Conservation (phyloP, 1,140 invertebrate genomes). For the Uloborus diversus region DNA sequence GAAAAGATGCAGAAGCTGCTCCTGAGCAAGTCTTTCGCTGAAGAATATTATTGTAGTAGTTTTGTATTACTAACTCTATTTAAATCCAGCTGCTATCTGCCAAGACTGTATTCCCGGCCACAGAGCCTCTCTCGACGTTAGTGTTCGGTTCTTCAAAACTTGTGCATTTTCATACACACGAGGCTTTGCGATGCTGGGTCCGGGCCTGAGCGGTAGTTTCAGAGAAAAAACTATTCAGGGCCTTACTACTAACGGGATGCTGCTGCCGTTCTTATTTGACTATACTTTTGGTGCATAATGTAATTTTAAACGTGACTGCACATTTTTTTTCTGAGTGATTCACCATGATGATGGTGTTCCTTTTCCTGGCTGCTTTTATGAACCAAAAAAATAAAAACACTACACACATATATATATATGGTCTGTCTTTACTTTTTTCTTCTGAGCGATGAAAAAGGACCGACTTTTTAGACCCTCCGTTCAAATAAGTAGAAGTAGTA, state of each 20-base stretch:
- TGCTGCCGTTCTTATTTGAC: conserved; percentile 44
- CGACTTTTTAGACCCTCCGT: conserved; percentile 52
- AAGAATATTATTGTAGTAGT: conserved; percentile 36
- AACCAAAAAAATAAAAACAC: conserved; percentile 24
- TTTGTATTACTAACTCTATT: conserved; percentile 31
- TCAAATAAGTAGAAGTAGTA: conserved; percentile 51
- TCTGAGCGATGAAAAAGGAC: conserved; percentile 40
- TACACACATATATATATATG: background rate
- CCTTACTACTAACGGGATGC: conserved; percentile 40
- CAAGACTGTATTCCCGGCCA: background rate
- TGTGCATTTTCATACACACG: conserved; percentile 19
- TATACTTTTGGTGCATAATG: conserved; percentile 55
- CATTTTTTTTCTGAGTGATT: conserved; percentile 40
- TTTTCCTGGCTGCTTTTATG: conserved; percentile 53
- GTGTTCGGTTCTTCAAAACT: too few species aligned
- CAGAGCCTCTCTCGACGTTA: too few species aligned
- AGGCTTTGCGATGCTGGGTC: background rate
- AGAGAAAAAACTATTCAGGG: conserved; percentile 32
- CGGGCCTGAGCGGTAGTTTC: background rate
- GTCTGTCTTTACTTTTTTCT: conserved; percentile 34
- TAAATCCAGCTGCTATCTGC: conserved; percentile 36
- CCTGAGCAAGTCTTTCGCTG: background rate
- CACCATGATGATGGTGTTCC: conserved; percentile 43
- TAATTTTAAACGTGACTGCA: conserved; percentile 53
- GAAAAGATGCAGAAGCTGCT: background rate